Evolutionary conservation across 2,797 vertebrate species (phyloP).

Genomic region (Gadopsis bispinosus): DNA sequence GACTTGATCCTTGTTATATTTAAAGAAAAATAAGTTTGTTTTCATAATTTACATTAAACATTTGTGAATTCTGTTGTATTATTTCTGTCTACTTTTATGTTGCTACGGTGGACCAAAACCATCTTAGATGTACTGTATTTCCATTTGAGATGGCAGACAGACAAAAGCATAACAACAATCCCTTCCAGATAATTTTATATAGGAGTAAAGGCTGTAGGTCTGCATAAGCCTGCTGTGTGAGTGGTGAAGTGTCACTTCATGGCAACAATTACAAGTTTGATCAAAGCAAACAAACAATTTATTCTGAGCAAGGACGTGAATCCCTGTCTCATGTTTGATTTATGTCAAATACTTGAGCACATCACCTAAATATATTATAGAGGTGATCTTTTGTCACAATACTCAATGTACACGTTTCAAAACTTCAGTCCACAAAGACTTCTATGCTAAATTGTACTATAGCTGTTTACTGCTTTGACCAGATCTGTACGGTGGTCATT

Average conservation of each 20-base stretch:
- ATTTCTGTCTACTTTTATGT: not conserved
- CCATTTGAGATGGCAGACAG: not conserved
- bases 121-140: not conserved
- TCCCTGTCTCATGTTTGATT: not conserved
- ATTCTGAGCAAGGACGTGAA: not conserved
- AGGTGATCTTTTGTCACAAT: not conserved
- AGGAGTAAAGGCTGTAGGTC: not conserved
- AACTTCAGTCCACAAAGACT: not conserved
- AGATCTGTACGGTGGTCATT: not conserved
- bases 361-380: not conserved
- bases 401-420: not conserved
- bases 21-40: conserved; percentile 50
- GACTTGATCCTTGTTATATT: conserved; percentile 36
- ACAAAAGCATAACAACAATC: not conserved
- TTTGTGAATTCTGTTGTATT: conserved; percentile 23
- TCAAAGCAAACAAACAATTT: too few species aligned
- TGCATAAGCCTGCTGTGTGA: not conserved
- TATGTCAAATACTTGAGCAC: not conserved
- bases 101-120: not conserved
- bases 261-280: too few species aligned
- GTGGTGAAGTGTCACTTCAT: not conserved
- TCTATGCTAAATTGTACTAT: not conserved
- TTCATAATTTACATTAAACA: conserved; percentile 68
- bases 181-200: not conserved
- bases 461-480: not conserved